Conservation (phyloP, 2,797 vertebrate species). For the Poeciliopsis presidionis region DNA sequence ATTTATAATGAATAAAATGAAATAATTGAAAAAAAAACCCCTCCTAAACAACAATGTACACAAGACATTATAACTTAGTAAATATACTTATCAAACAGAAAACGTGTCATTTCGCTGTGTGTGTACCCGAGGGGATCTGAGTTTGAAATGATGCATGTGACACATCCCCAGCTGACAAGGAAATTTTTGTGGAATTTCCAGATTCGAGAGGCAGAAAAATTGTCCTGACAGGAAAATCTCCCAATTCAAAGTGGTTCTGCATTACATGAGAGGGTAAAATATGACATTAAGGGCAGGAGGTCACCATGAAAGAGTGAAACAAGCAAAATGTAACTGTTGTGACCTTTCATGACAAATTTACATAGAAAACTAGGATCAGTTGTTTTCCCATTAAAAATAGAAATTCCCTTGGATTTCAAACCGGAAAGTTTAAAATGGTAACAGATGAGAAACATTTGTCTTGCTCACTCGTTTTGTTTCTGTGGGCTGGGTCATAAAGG, state of each 20-base stretch:
- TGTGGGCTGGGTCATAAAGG: constrained; percentile 58
- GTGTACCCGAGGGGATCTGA: neutral
- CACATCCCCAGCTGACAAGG: constrained; percentile 17
- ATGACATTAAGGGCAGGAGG: neutral
- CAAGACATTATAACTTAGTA: neutral
- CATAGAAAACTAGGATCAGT: neutral
- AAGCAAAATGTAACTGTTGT: neutral
- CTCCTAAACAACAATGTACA: neutral
- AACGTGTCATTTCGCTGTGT: neutral
- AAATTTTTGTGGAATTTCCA: constrained; percentile 44
- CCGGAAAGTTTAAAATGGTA: neutral
- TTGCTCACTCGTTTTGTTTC: constrained; percentile 25
- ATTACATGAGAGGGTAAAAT: constrained; percentile 31
- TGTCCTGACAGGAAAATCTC: neutral
- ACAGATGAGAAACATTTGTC: constrained; percentile 20
- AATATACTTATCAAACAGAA: neutral
- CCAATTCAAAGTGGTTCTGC: constrained; percentile 5
- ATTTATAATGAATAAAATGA: neutral
- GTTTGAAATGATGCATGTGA: constrained; percentile 11
- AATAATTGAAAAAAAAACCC: neutral
- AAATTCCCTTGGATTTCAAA: neutral
- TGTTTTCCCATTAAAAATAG: neutral
- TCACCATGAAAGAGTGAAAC: constrained; percentile 2
- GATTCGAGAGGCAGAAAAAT: constrained; percentile 7
- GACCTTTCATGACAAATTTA: neutral